Conservation (phyloP, 2,888 invertebrate genomes). For the Parthenolecanium corni region DNA sequence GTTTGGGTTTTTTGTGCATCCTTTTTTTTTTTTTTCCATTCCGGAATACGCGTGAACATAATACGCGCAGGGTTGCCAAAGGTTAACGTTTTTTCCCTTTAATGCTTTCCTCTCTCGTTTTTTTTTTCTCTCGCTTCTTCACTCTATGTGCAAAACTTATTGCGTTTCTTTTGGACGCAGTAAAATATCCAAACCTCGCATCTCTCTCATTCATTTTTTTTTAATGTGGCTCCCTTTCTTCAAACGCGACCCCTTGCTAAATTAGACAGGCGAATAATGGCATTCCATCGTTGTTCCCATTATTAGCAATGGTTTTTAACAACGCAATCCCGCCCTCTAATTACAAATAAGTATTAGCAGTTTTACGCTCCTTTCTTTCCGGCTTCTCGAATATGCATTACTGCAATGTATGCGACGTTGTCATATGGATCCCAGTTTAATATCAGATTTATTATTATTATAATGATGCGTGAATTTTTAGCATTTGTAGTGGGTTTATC, state of each 20-base stretch:
- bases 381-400: conserved; percentile 15
- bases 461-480: too few species aligned
- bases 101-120: conserved; percentile 23
- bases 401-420: conserved; percentile 14
- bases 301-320: conserved; percentile 26
- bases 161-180: conserved; percentile 29
- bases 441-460: background rate
- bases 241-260: conserved; percentile 16
- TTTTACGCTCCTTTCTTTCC: conserved; percentile 12
- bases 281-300: conserved; percentile 25
- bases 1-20: too few species aligned
- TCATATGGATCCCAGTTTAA: background rate
- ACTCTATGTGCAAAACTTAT: conserved; percentile 18
- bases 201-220: conserved; percentile 10
- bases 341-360: conserved; percentile 21
- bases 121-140: conserved; percentile 15
- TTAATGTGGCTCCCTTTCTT: background rate
- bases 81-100: conserved; percentile 12
- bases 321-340: conserved; percentile 26
- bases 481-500: too few species aligned
- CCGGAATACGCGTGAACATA: too few species aligned
- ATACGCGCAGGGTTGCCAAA: conserved; percentile 21
- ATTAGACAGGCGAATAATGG: conserved; percentile 22
- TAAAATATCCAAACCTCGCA: background rate
- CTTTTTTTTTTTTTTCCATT: too few species aligned